Percentiles rank a stretch among this genome's conserved stretches.
Evolutionary conservation across 2,888 invertebrate genomes (phyloP).

Genomic region (Cenopis cana): DNA sequence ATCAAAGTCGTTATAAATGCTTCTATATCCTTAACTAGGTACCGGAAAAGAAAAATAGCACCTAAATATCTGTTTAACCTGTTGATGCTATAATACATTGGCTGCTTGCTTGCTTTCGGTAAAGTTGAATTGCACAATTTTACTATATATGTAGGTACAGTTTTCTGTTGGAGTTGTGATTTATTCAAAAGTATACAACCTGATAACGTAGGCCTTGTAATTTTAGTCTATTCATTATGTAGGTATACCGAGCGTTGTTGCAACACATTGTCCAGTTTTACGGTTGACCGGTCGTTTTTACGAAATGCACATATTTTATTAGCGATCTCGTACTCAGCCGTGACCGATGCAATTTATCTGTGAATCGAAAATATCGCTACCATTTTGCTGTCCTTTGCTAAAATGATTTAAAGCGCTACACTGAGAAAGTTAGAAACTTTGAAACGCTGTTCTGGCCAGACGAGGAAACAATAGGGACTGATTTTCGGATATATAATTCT

Average conservation of each 20-base stretch:
- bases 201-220: slow-evolving; percentile 68
- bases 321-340: slow-evolving; percentile 53
- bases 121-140: background rate
- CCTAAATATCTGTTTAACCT: background rate
- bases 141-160: background rate
- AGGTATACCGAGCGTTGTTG: slow-evolving; percentile 58
- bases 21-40: no score
- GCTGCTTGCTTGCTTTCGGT: background rate
- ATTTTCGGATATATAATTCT: no score
- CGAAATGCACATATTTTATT: slow-evolving; percentile 66
- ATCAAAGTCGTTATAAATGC: no score
- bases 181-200: slow-evolving; percentile 43
- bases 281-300: slow-evolving; percentile 65
- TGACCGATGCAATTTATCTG: slow-evolving; percentile 53
- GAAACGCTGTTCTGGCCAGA: no score
- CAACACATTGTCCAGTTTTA: slow-evolving; percentile 63
- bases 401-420: background rate
- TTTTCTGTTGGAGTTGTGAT: slow-evolving; percentile 34
- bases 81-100: no score
- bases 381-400: background rate
- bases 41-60: background rate
- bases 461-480: no score
- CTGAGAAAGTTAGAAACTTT: no score
- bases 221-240: slow-evolving; percentile 59
- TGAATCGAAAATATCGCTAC: slow-evolving; percentile 26